Evolutionary conservation across 2,797 vertebrate genomes (phyloP).

Genomic region (Megaceryle alcyon): DNA sequence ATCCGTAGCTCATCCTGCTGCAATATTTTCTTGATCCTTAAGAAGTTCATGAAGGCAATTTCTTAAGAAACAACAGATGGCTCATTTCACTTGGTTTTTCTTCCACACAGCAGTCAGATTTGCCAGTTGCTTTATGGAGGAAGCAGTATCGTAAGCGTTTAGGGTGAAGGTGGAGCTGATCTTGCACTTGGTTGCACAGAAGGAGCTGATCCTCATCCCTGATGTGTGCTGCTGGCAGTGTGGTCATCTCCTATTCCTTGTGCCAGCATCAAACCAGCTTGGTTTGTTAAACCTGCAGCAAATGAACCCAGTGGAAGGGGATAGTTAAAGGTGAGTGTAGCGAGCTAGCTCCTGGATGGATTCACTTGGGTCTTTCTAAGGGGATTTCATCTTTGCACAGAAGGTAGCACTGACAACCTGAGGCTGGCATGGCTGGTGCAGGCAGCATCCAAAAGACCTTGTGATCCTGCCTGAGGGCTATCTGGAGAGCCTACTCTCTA

Average conservation of each 20-base stretch:
- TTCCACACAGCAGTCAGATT: not conserved
- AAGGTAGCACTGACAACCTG: not conserved
- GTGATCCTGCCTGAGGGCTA: not conserved
- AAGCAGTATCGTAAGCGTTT: not conserved
- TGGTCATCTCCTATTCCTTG: not conserved
- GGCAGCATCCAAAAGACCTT: not conserved
- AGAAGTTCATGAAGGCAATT: not conserved
- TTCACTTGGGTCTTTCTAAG: not conserved
- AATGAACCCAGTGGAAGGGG: not conserved
- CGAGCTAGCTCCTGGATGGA: not conserved
- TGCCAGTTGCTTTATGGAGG: not conserved
- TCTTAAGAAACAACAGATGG: not conserved
- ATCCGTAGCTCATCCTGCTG: not conserved
- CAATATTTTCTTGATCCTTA: not conserved
- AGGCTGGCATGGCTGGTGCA: accelerated
- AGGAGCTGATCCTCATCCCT: not conserved
- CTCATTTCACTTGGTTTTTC: not conserved
- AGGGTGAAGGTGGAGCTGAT: not conserved
- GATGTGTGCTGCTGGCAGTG: accelerated
- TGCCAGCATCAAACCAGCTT: not conserved
- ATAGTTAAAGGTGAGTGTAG: not conserved
- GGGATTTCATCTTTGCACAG: not conserved
- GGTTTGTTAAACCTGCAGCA: not conserved
- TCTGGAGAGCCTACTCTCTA: not conserved
- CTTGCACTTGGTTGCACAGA: not conserved